These are phyloP conservation scores for Coilia nasus DNA, from an alignment of 2,797 vertebrate genomes.

Conservation along the genomic window DNA sequence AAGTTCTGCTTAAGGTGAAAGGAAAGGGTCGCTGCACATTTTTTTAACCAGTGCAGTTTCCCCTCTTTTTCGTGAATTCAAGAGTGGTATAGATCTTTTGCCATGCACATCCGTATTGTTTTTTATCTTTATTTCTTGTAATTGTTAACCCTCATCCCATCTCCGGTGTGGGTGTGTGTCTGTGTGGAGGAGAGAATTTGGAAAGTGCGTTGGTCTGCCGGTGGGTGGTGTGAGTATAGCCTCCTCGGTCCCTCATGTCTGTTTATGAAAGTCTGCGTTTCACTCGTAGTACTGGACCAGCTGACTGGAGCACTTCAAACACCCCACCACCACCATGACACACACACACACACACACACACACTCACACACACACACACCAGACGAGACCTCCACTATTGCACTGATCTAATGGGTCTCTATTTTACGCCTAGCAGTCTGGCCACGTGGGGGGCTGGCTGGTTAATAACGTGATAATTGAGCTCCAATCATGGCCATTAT, in stretches of 20 bases:
- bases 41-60: background rate
- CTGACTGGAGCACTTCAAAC: background rate
- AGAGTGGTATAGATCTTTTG: background rate
- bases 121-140: background rate
- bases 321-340: background rate
- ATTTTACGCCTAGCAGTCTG: background rate
- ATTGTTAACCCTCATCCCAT: background rate
- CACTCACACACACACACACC: slow-evolving; percentile 42
- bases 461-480: slow-evolving; percentile 25
- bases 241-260: slow-evolving; percentile 37
- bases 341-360: slow-evolving; percentile 44
- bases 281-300: background rate
- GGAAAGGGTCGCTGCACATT: background rate
- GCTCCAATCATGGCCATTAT: slow-evolving; percentile 17
- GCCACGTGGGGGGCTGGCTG: slow-evolving; percentile 1
- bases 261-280: background rate
- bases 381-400: background rate
- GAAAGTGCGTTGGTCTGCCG: slow-evolving; percentile 64
- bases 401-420: background rate
- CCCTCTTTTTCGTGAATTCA: background rate
- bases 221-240: slow-evolving; percentile 67
- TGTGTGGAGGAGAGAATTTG: background rate
- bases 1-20: background rate
- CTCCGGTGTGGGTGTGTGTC: background rate
- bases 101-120: background rate